Conservation (phyloP, 2,113 vertebrate genomes). For the Euleptes europaea region DNA sequence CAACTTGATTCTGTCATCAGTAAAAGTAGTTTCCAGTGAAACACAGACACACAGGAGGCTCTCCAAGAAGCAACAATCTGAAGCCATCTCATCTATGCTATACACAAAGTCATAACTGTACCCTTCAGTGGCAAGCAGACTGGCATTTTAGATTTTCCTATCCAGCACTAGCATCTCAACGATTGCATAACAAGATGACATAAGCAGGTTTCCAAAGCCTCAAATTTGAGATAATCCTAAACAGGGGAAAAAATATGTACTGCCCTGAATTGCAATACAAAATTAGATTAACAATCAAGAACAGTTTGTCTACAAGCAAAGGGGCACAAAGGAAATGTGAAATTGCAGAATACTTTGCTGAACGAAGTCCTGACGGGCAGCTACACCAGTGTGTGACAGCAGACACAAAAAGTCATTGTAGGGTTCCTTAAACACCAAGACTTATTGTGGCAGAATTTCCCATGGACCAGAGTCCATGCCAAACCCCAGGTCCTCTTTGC, state of each 20-base stretch:
- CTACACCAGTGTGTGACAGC: too few relatives aligned
- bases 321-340: too few relatives aligned
- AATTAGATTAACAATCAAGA: neutral
- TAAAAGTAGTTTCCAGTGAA: too few relatives aligned
- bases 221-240: neutral
- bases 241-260: neutral
- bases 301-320: too few relatives aligned
- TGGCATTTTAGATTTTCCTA: neutral
- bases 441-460: too few relatives aligned
- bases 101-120: neutral
- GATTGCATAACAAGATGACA: neutral
- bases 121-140: neutral
- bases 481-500: too few relatives aligned
- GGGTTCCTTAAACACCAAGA: too few relatives aligned
- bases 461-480: too few relatives aligned
- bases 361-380: too few relatives aligned
- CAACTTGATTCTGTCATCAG: neutral
- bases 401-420: too few relatives aligned
- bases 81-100: neutral
- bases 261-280: neutral
- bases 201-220: neutral
- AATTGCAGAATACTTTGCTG: too few relatives aligned
- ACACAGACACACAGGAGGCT: neutral
- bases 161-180: neutral
- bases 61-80: neutral